Evolutionary conservation across 1,140 invertebrate genomes (phyloP).

Genomic region (Sitophilus oryzae): DNA sequence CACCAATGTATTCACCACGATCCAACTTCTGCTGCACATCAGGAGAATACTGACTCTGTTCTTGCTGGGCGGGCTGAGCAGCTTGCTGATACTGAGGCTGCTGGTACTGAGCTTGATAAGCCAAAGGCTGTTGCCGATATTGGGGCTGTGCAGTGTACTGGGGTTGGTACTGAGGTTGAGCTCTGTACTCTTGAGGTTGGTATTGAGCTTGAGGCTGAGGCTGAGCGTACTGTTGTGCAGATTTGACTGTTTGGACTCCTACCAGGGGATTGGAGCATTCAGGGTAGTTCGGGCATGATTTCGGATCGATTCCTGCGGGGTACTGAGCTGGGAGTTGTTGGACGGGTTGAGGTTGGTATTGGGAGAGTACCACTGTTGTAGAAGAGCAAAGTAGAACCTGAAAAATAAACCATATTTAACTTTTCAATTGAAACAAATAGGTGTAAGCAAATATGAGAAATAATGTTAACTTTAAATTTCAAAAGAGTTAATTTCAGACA

Average conservation of each 20-base stretch:
- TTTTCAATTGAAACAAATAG: neutral
- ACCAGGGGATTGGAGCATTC: constrained; percentile 39
- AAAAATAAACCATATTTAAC: neutral
- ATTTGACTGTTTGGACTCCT: constrained; percentile 26
- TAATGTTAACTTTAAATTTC: too few species aligned
- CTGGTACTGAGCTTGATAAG: constrained; percentile 3
- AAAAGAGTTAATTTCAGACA: too few species aligned
- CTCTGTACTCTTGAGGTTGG: neutral
- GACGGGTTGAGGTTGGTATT: constrained; percentile 26
- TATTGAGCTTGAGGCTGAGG: constrained; percentile 2
- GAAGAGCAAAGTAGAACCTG: neutral
- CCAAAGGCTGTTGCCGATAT: constrained; percentile 4
- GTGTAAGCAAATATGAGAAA: too few species aligned
- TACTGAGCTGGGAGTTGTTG: constrained; percentile 32
- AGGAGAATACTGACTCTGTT: constrained; percentile 40
- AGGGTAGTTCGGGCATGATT: constrained; percentile 42
- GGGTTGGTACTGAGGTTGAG: constrained; percentile 2
- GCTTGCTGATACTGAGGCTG: constrained; percentile 14
- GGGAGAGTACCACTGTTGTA: neutral
- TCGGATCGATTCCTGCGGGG: constrained; percentile 40
- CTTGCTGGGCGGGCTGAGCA: neutral
- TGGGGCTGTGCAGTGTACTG: constrained; percentile 11
- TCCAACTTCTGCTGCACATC: constrained; percentile 31
- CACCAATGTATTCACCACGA: constrained; percentile 35
- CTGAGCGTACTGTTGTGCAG: neutral